Base-by-base conservation (phyloP, 2,113 vertebrate species). In the Chlamydotis undulata region DNA sequence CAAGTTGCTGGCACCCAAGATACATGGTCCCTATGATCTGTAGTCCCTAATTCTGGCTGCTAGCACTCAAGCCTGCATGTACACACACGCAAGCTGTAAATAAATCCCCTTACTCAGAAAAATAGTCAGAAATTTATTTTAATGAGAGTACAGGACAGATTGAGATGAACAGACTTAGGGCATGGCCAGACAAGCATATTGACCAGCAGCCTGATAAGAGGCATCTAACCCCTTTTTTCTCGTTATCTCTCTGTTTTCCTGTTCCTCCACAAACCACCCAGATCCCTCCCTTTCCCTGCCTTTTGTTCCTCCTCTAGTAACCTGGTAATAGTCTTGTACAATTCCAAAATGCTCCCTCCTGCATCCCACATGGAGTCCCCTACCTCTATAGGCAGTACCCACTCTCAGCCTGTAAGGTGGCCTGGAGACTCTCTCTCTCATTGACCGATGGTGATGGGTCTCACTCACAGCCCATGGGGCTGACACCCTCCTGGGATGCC, bases 261-360 rank as follows among this genome's bases (percentile, higher is more conserved):
- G 2, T 41, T 67, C 25, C 12, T 74, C 47, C 8, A 35, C 7
- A 70, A 56, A 47, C 8, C 22, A 59, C 11, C 4, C 29, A 55
- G 24, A 47, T 67, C 6, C 3, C 19, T 67, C 19, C 1, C 1
- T 59, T 75, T 63, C 19, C 12, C 17, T 59, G 28, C 12, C 12
- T 70, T 85, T 71, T 1, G 6, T 65, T 82, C 43, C 12, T 79
- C 8, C 8, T 68, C 17, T 52, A 31, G 21, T 28, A 4, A 1
- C 41, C 26, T 65, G 16, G 9, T 29, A 35, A 41, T 3, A 43
- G 4, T 6, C 5, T 63, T 71, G 28, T 43, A 25, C 17, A 76
- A 33, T 43, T 31, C 13, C 14, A 2, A 63, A 71, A 64, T 22
- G 2, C 6, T 55, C 1, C 8, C 3, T 3, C 0, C 31, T 47